Evolutionary conservation across 2,797 vertebrate genomes (phyloP), one percentile per base, ranked within the genome.

Genomic region (Tolypeutes matacus): DNA sequence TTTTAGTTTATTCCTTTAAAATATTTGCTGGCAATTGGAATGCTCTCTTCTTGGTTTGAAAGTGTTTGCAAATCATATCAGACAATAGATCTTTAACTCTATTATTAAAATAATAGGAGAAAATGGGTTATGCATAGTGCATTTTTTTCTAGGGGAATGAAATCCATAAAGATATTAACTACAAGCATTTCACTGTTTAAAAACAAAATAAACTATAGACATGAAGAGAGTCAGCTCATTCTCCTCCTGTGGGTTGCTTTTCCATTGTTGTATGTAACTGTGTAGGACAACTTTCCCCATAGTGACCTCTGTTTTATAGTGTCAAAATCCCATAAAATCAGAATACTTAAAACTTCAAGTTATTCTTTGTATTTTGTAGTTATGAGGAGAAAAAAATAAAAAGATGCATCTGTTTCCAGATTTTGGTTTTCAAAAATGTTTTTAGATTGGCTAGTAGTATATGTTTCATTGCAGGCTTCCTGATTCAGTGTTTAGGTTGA

Each of bases 21-120:
- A 97, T 82, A 91, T 86, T 86, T 95, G 86, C 95, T 95, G 94
- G 81, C 93, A 94, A 97, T 96, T 95, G 96, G 95, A 94, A 85
- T 94, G 80, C 95, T 95, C 90, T 95, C 94, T 96, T 96, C 89
- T 97, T 91, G 93, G 78, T 95, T 97, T 96, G 94, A 97, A 92
- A 93, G 90, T 97, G 92, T 97, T 98, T 98, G 97, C 91, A 97
- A 97, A 97, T 97, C 91, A 96, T 65, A 96, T 88, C 95, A 97
- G 97, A 96, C 87, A 94, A 93, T 31, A 77, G 96, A 73, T 97
- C 49, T 97, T 97, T 97, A 94, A 94, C 90, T 97, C 86, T 95
- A 42, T 96, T 97, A 96, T 95, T 97, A 25, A 95, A 94, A 93
- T 89, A 94, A 65, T 76, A 88, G 62, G 80, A 88, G 86, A 89